Conservation (phyloP, 2,888 invertebrate species). For the Dryocosmus kuriphilus region DNA sequence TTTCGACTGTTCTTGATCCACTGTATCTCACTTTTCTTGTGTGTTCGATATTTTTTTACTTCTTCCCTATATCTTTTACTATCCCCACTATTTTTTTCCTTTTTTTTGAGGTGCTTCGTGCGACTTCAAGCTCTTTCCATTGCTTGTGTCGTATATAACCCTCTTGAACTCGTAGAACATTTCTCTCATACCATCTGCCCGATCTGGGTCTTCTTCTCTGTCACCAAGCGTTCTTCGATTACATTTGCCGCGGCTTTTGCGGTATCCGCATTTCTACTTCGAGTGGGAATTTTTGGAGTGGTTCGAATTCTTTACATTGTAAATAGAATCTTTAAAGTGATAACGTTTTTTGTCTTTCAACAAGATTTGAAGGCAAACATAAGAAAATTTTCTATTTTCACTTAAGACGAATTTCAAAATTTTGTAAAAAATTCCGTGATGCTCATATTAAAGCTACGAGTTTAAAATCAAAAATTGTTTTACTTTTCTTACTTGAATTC, state of each 20-base stretch:
- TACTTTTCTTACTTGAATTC: no score
- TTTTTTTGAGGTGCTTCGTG: constrained; percentile 49
- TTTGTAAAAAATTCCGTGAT: no score
- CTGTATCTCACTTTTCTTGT: constrained; percentile 41
- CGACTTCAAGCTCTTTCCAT: constrained; percentile 53
- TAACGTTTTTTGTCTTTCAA: background rate
- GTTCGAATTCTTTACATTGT: background rate
- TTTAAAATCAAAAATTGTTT: no score
- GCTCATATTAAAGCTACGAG: no score
- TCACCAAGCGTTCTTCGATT: constrained; percentile 6
- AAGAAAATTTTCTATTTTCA: no score
- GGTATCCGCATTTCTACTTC: background rate
- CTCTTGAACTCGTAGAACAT: constrained; percentile 40
- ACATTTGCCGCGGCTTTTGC: constrained; percentile 3
- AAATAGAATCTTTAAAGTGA: background rate
- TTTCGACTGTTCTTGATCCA: constrained; percentile 49
- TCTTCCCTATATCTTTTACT: constrained; percentile 44
- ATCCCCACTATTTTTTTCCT: constrained; percentile 48
- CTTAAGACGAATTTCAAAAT: no score
- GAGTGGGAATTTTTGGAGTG: background rate
- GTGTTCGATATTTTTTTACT: constrained; percentile 47
- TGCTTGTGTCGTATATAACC: constrained; percentile 57
- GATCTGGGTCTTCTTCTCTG: constrained; percentile 42
- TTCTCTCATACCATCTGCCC: constrained; percentile 39
- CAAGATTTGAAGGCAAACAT: background rate